Base-by-base conservation (phyloP, 1,140 invertebrate species). In the Drosophila pandora region DNA sequence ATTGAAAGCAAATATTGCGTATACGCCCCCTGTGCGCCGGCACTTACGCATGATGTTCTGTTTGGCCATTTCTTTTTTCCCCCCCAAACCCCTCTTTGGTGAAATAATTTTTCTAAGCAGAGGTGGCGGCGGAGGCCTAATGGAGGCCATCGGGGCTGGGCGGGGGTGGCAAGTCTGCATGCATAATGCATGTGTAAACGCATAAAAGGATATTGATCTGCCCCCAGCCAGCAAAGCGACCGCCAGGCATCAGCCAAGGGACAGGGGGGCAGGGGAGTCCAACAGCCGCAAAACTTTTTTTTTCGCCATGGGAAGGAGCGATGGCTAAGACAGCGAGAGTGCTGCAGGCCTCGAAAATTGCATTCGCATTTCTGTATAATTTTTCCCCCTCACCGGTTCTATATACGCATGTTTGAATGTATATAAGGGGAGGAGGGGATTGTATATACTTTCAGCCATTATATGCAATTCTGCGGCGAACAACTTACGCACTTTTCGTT, bases 121-220 rank as follows among this genome's bases (percentile, higher is more conserved):
- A 43, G 59, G 57, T 58, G 41, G 55, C 53, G 41, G 55, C 53
- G 50, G 55, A 47, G 50, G 39, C 13, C 4, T 13, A 32, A 37
- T 12, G 34, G 30, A 12, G 45, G 56, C 39, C 39, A 32, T 10
- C 8, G 28, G 45, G 56, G 13, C 13, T 13, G 28, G 21, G 45
- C 21, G 30, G 17, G 41, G 5, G n/a, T 17, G 13, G 25, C 25
- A 28, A 28, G 39, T 70, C 65, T 82, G 73, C 71, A 79, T 76
- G 62, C 77, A 62, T 59, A 74, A 74, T 79, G 75, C 56, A 45
- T 74, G 73, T 75, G 75, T 64, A 82, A 61, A 88, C 83, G 82
- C 82, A 87, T 87, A 82, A 85, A 85, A 88, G 82, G 79, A 87
- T 87, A 87, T 87, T 87, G 83, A 87, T 87, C 83, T 88, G 83